Base-by-base conservation (phyloP, 2,888 invertebrate species). In the Agrotis exclamationis region DNA sequence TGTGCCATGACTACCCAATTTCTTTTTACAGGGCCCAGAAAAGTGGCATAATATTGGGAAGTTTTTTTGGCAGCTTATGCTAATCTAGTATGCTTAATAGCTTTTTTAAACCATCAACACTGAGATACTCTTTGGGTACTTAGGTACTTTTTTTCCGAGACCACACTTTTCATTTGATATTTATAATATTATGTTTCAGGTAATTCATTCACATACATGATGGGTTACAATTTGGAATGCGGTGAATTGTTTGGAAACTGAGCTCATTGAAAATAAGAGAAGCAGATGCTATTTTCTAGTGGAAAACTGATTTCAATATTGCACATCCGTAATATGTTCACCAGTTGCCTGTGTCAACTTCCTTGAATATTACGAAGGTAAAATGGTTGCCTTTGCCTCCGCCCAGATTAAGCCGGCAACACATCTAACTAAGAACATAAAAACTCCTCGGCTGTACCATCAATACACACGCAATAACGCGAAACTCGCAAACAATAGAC, bases 401-500 rank as follows among this genome's bases (percentile, higher is more conserved):
- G 44, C 24, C 58, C 58, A 22, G 63, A 76, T 69, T 80, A 80
- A 67, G 62, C 76, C 68, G 33, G 60, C 65, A 70, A 70, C 80
- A 79, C 70, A 79, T 79, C 73, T 59, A 84, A 84, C 82, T 70
- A 82, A 84, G 83, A 73, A 77, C 84, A 84, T 84, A 84, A 84
- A 84, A 84, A 85, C 83, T 83, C 81, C 64, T 57, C 78, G 82
- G 70, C 71, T 70, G 79, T 80, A 86, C 83, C 88, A 89, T 91
- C 92, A 90, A 92, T 91, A 93, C 86, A 83, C 87, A 79, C 91
- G 91, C 92, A 94, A 95, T 94, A 95, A 93, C 93, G 92, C 92
- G 93, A 91, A 95, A 95, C 93, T 94, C 92, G 82, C 92, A 93
- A 96, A 96, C 95, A 95, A 96, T 94, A 94, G 92, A 94, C 95